Conservation (phyloP, 2,797 vertebrate species). For the Sebastolobus altivelis region DNA sequence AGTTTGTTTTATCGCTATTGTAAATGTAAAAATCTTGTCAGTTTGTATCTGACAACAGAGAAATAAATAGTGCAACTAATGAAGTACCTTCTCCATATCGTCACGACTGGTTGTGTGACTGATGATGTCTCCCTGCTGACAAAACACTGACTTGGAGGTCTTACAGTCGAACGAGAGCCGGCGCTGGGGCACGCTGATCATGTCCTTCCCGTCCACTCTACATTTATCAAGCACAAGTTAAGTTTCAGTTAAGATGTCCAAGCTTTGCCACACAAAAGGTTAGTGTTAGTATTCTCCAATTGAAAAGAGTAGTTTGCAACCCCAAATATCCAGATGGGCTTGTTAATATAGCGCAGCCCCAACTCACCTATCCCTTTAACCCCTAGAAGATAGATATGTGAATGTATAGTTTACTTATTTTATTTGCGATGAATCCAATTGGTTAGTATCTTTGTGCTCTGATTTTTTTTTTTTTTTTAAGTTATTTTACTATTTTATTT, state of each 20-base stretch:
- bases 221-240: constrained; percentile 19
- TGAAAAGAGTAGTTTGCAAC: background rate
- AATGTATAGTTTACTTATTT: background rate
- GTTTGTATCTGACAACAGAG: background rate
- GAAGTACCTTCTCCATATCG: constrained; percentile 77
- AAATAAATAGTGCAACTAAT: background rate
- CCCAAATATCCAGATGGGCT: background rate
- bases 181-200: constrained; percentile 87
- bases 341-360: background rate
- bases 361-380: background rate
- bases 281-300: background rate
- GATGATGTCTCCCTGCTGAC: constrained; percentile 88
- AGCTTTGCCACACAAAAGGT: background rate
- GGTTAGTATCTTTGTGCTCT: background rate
- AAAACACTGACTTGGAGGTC: constrained; percentile 81
- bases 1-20: background rate
- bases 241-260: background rate
- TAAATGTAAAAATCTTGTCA: background rate
- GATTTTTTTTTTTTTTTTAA: background rate
- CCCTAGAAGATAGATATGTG: background rate
- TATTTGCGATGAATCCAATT: background rate
- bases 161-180: constrained; percentile 88
- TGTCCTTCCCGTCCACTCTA: constrained; percentile 95
- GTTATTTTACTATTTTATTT: no score
- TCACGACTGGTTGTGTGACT: constrained; percentile 86